These are phyloP conservation scores for Drosophila rhopaloa DNA, from an alignment of 1,140 invertebrate genomes.

Conservation along the genomic window DNA sequence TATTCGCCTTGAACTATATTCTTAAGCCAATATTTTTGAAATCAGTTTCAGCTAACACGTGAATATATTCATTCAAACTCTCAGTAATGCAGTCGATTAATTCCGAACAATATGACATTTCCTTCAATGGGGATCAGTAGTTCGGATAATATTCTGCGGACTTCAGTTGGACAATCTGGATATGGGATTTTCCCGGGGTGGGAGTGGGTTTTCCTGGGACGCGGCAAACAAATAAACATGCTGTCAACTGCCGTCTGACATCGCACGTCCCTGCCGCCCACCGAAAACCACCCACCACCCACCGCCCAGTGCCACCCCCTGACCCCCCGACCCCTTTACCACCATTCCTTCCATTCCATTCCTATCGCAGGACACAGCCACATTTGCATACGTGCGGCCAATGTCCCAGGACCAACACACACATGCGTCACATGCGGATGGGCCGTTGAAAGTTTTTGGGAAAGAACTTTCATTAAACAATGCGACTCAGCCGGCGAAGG, in stretches of 20 bases:
- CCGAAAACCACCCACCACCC: constrained; percentile 9
- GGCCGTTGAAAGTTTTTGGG: constrained; percentile 69
- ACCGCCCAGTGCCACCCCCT: constrained; percentile 5
- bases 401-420: constrained; percentile 63
- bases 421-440: constrained; percentile 32
- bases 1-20: no score
- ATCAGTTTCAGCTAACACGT: neutral
- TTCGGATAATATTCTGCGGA: constrained; percentile 2
- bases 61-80: neutral
- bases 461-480: constrained; percentile 83
- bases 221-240: constrained; percentile 80
- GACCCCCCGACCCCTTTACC: no score
- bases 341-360: neutral
- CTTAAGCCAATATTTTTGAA: neutral
- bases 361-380: constrained; percentile 49
- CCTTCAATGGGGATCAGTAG: neutral
- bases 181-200: neutral
- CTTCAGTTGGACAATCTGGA: constrained; percentile 16
- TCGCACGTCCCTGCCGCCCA: constrained; percentile 44
- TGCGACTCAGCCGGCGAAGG: constrained; percentile 63
- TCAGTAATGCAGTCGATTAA: neutral
- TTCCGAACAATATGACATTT: neutral
- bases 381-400: constrained; percentile 79
- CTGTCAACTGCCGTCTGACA: constrained; percentile 81
- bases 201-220: constrained; percentile 2